Percentiles rank a stretch among this genome's conserved stretches.
Evolutionary conservation across 2,888 invertebrate genomes (phyloP).

Genomic region (Hyposoter didymator): DNA sequence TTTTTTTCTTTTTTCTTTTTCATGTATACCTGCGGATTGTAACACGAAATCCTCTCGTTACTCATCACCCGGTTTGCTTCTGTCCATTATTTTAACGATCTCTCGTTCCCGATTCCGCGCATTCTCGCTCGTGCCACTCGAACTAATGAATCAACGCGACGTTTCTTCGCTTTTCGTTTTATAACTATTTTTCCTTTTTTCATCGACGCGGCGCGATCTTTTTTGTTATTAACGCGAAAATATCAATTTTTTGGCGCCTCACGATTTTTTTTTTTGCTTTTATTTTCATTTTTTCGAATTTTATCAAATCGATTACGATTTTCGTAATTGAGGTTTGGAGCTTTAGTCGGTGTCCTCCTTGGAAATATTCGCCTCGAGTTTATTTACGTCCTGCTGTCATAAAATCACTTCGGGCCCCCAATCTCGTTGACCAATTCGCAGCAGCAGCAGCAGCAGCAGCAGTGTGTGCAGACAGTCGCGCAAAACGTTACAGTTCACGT

Average conservation of each 20-base stretch:
- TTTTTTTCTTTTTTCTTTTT: too few relatives aligned
- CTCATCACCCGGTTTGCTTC: not conserved
- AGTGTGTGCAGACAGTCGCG: not conserved
- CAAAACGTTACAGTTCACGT: not conserved
- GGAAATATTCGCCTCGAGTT: not conserved
- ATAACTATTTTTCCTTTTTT: not conserved
- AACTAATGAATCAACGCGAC: not conserved
- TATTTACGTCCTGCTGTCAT: slow-evolving; percentile 4
- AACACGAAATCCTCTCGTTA: not conserved
- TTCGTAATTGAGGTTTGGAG: not conserved
- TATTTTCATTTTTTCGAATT: not conserved
- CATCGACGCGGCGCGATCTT: too few relatives aligned
- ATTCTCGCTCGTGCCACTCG: not conserved
- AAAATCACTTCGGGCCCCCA: not conserved
- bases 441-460: too few relatives aligned
- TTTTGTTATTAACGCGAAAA: too few relatives aligned
- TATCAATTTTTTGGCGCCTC: too few relatives aligned
- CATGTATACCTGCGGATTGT: not conserved
- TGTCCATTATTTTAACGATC: not conserved
- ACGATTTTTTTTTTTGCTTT: not conserved
- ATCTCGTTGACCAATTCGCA: not conserved
- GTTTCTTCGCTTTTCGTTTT: not conserved
- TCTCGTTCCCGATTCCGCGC: not conserved
- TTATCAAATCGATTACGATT: not conserved
- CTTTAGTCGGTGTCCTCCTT: not conserved